Percentiles rank a stretch among this genome's conserved stretches.
Conservation (phyloP, 2,113 vertebrate genomes). For the Dasyornis broadbenti region DNA sequence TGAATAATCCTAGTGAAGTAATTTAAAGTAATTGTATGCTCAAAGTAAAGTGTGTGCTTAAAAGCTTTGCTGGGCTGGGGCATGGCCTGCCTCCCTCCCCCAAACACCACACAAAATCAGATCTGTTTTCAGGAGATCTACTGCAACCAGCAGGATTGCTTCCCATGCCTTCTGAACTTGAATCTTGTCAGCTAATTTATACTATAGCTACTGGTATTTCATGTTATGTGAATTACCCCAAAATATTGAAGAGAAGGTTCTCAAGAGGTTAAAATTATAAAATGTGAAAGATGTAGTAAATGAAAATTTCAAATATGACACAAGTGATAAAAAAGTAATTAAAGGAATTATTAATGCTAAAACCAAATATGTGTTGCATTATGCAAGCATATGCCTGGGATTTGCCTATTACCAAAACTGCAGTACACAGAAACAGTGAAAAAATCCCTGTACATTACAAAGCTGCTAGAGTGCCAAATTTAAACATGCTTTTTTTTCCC, state of each 20-base stretch:
- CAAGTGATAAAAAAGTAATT: slow-evolving; percentile 37
- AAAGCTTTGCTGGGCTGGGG: background rate
- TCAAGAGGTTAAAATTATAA: slow-evolving; percentile 28
- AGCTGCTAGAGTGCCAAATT: slow-evolving; percentile 17
- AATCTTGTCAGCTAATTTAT: background rate
- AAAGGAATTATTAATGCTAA: slow-evolving; percentile 43
- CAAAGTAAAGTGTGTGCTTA: slow-evolving; percentile 8
- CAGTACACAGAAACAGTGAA: background rate
- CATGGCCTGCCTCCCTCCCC: background rate
- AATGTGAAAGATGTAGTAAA: background rate
- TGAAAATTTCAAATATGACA: slow-evolving; percentile 32
- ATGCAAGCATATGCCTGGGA: background rate
- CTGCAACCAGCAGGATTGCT: background rate
- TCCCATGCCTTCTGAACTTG: background rate
- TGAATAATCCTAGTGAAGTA: slow-evolving; percentile 34
- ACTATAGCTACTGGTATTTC: background rate
- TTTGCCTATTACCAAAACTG: slow-evolving; percentile 34
- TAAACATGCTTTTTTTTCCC: background rate
- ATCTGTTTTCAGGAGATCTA: background rate
- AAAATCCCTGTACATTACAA: slow-evolving; percentile 13
- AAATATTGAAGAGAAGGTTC: background rate
- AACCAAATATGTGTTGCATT: slow-evolving; percentile 21
- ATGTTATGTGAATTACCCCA: background rate
- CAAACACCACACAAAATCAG: background rate
- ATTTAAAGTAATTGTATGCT: slow-evolving; percentile 26